Conservation (phyloP, 2,797 vertebrate species). For the Zenarchopterus dispar region DNA sequence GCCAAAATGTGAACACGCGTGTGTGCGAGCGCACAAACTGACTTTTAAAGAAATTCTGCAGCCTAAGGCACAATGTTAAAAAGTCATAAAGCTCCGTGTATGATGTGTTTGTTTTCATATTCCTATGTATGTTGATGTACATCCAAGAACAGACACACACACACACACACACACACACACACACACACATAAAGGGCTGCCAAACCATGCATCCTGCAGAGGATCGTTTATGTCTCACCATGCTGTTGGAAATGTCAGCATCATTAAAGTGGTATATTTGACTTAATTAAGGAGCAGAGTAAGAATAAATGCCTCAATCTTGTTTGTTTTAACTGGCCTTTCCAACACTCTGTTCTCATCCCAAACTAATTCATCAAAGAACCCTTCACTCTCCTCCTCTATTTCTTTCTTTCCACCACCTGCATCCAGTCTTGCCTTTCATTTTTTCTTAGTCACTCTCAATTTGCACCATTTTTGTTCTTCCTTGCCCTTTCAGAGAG, state of each 20-base stretch:
- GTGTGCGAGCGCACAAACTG: neutral
- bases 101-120: neutral
- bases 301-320: conserved; percentile 78
- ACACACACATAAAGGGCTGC: neutral
- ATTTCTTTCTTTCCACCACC: conserved; percentile 19
- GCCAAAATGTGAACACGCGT: conserved; percentile 2
- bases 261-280: conserved; percentile 78
- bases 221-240: conserved; percentile 64
- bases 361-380: conserved; percentile 64
- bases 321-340: conserved; percentile 75
- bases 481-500: neutral
- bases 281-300: conserved; percentile 77
- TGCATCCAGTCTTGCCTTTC: conserved; percentile 1
- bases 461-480: conserved; percentile 16
- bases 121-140: neutral
- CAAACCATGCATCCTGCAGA: conserved; percentile 40
- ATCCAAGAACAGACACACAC: neutral
- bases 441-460: conserved; percentile 16
- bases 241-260: conserved; percentile 76
- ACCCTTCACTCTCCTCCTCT: conserved; percentile 20
- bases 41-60: neutral
- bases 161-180: neutral
- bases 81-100: neutral
- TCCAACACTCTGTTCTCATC: conserved; percentile 58
- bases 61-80: neutral